Conservation (phyloP, 1,140 invertebrate genomes). For the Goniozus legneri region DNA sequence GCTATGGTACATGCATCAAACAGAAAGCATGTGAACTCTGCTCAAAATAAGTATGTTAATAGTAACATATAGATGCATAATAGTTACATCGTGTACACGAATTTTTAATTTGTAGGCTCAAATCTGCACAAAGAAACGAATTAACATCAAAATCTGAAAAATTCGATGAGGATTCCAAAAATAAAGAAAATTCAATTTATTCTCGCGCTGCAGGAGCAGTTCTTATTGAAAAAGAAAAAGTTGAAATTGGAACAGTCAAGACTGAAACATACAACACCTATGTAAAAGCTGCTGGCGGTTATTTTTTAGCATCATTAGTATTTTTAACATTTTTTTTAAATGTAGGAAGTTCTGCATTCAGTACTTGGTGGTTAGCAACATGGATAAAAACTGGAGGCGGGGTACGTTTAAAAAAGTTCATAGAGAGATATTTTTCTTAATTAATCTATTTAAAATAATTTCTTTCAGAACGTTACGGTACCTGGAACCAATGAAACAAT, state of each 20-base stretch:
- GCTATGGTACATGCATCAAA: background rate
- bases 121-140: background rate
- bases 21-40: background rate
- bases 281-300: slow-evolving; percentile 61
- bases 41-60: background rate
- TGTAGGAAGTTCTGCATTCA: slow-evolving; percentile 59
- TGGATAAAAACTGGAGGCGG: slow-evolving; percentile 60
- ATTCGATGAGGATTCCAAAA: too few relatives aligned
- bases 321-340: slow-evolving; percentile 59
- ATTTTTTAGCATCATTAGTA: slow-evolving; percentile 52
- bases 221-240: slow-evolving; percentile 50
- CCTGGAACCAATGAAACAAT: slow-evolving; percentile 37
- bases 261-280: slow-evolving; percentile 55
- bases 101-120: too few relatives aligned
- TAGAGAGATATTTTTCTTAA: background rate
- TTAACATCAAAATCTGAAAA: background rate
- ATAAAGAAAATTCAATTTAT: too few relatives aligned
- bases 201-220: slow-evolving; percentile 13
- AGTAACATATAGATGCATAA: background rate
- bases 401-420: slow-evolving; percentile 19
- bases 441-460: slow-evolving; percentile 6
- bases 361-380: slow-evolving; percentile 66
- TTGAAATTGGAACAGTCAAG: slow-evolving; percentile 51
- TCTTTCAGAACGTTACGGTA: slow-evolving; percentile 24
- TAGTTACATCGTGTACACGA: background rate